Percentiles rank a stretch among this genome's conserved stretches.
These are phyloP conservation scores for Lophotis ruficrista DNA, from an alignment of 2,113 vertebrate genomes.

Conservation along the genomic window DNA sequence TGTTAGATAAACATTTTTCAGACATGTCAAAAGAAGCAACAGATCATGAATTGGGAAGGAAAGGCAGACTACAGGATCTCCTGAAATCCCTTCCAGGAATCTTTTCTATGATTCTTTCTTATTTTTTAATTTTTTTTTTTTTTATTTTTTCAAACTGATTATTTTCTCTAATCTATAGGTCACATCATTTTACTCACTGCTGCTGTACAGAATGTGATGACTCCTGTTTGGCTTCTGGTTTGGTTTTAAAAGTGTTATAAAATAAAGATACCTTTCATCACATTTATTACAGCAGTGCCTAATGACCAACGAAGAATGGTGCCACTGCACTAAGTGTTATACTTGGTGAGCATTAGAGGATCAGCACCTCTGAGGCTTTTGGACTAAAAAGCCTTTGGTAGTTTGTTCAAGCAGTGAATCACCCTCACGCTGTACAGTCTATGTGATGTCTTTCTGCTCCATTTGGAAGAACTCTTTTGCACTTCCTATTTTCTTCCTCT, in stretches of 20 bases:
- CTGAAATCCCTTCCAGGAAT: not conserved
- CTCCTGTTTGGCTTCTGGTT: not conserved
- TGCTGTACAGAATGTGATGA: not conserved
- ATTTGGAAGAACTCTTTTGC: not conserved
- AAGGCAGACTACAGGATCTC: not conserved
- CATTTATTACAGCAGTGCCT: not conserved
- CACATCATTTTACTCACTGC: not conserved
- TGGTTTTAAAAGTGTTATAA: not conserved
- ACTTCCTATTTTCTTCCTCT: not conserved
- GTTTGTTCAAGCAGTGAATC: not conserved
- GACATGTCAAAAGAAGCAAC: not conserved
- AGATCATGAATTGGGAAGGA: not conserved
- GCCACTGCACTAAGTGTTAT: not conserved
- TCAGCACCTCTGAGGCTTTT: not conserved
- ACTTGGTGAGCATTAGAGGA: not conserved
- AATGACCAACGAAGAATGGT: not conserved
- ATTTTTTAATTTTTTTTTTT: not conserved
- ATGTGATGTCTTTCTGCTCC: fast-evolving
- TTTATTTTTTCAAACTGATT: not conserved
- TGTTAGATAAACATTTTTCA: not conserved
- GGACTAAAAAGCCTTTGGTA: not conserved
- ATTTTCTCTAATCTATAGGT: not conserved
- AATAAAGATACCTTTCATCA: not conserved
- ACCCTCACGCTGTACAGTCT: not conserved
- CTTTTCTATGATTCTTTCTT: not conserved